phyloP scores from a whole-genome alignment of 64 coral and sea anemone genomes.

The Montipora sp. region DNA sequence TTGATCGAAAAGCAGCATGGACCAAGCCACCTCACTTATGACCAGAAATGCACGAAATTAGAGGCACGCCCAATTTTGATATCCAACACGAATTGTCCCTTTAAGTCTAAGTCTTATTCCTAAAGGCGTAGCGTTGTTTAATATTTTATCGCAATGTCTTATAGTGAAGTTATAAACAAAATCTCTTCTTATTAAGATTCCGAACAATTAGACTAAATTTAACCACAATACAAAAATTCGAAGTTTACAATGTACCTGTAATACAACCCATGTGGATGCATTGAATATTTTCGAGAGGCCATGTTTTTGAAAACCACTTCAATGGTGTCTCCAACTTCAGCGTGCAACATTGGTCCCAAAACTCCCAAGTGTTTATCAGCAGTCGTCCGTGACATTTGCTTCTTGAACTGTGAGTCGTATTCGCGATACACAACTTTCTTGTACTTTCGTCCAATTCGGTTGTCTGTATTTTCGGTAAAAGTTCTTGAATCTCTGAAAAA shows the following conservation, averaged over 20 bases:
- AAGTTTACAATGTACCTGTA: slow-evolving; percentile 52
- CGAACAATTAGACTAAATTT: no score
- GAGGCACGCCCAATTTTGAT: no score
- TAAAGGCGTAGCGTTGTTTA: no score
- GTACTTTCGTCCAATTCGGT: slow-evolving; percentile 79
- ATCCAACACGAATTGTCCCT: no score
- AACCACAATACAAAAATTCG: no score
- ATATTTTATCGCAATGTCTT: no score
- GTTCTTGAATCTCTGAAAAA: slow-evolving; percentile 45
- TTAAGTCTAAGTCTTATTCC: no score
- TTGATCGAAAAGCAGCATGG: no score
- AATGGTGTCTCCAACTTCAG: slow-evolving; percentile 86
- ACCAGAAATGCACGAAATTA: neutral
- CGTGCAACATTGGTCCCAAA: slow-evolving; percentile 78
- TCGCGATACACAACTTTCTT: slow-evolving; percentile 77
- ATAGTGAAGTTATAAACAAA: no score
- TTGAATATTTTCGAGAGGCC: slow-evolving; percentile 40
- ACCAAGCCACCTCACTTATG: neutral
- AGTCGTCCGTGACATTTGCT: slow-evolving; percentile 9
- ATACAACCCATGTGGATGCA: slow-evolving; percentile 84
- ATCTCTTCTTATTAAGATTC: no score
- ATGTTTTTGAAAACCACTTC: slow-evolving; percentile 82
- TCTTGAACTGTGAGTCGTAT: slow-evolving; percentile 54
- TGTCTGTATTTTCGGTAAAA: slow-evolving; percentile 50
- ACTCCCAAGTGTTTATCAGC: slow-evolving; percentile 66